Evolutionary conservation across 2,888 invertebrate genomes (phyloP).

Genomic region (Hypomecis atomaria): DNA sequence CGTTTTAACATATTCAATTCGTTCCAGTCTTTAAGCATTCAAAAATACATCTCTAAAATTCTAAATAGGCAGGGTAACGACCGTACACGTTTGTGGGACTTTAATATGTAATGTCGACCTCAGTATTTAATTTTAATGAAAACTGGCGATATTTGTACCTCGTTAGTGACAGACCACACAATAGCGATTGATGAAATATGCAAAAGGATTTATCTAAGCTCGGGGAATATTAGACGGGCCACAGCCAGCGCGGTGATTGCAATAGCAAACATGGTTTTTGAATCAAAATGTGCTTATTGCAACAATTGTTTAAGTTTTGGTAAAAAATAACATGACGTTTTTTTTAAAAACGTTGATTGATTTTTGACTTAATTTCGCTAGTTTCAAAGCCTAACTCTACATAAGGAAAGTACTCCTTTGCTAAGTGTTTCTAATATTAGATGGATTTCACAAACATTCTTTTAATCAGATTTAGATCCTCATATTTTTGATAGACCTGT

Average conservation of each 20-base stretch:
- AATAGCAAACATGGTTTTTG: not conserved
- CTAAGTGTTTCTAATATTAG: too few species aligned
- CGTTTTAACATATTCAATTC: conserved; percentile 21
- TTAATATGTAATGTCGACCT: conserved; percentile 54
- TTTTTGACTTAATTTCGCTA: too few species aligned
- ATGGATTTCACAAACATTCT: too few species aligned
- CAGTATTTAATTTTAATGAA: conserved; percentile 60
- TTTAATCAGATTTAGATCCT: too few species aligned
- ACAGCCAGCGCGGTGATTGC: not conserved
- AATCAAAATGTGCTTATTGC: not conserved
- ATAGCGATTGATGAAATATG: conserved; percentile 78
- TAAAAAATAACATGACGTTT: too few species aligned
- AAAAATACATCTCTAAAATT: conserved; percentile 38
- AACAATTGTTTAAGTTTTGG: too few species aligned
- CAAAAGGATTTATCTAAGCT: conserved; percentile 61
- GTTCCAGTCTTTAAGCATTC: conserved; percentile 24
- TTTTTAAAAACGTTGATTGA: too few species aligned
- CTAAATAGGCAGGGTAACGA: conserved; percentile 48
- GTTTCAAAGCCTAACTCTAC: too few species aligned
- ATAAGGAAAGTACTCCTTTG: too few species aligned
- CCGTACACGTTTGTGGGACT: conserved; percentile 40
- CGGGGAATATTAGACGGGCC: conserved; percentile 35
- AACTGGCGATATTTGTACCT: conserved; percentile 68
- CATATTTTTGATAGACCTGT: too few species aligned
- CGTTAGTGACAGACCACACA: conserved; percentile 66